phyloP scores from a whole-genome alignment of 2,113 vertebrate species.

The Vimba vimba region DNA sequence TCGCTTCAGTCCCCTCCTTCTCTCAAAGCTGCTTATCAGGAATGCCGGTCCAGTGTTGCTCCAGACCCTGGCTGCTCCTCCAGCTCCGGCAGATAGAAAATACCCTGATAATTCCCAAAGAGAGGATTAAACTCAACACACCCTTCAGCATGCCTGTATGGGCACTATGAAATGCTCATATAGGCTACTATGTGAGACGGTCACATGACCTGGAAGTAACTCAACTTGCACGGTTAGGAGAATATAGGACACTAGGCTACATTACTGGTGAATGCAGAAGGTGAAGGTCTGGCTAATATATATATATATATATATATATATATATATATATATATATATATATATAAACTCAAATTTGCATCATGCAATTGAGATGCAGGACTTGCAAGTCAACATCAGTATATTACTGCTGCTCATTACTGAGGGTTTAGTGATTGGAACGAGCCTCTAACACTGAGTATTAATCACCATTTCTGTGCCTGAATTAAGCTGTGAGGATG shows the following conservation, averaged over 20 bases:
- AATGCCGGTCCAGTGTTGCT: neutral
- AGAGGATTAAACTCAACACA: slow-evolving; percentile 49
- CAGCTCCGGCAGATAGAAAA: slow-evolving; percentile 49
- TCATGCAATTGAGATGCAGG: neutral
- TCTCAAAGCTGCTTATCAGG: slow-evolving; percentile 55
- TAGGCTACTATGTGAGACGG: neutral
- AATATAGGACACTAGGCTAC: neutral
- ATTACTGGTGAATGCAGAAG: too few species aligned
- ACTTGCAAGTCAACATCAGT: neutral
- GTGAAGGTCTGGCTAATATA: neutral
- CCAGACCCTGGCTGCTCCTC: slow-evolving; percentile 13
- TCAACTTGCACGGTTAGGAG: neutral
- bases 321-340: neutral
- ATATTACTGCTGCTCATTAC: neutral
- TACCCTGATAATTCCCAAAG: slow-evolving; percentile 53
- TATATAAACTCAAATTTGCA: neutral
- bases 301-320: neutral
- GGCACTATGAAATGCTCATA: neutral
- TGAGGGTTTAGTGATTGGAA: neutral
- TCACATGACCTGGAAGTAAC: slow-evolving; percentile 3
- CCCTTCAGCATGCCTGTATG: slow-evolving; percentile 27
- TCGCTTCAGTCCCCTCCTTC: slow-evolving; percentile 36
- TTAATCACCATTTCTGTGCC: neutral
- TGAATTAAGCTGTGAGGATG: neutral
- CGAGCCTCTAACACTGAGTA: neutral